Evolutionary conservation across 2,113 vertebrate genomes (phyloP), one percentile per base, ranked within the genome.

Genomic region (Oxyruncus cristatus): DNA sequence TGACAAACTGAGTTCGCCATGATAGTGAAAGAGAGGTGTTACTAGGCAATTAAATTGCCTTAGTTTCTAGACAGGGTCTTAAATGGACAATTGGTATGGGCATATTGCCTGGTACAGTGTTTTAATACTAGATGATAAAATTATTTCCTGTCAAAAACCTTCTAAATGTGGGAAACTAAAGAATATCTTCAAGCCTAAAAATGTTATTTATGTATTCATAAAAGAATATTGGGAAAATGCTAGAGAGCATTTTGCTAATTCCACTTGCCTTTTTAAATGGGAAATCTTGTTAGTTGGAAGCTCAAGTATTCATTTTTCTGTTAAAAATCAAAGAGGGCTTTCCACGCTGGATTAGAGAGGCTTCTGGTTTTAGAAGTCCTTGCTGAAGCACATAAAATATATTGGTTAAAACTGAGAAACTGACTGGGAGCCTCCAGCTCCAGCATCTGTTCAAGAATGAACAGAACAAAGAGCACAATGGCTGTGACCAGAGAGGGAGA

Each of bases 331-430:
- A 85, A 88, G 72, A 77, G 32, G 5, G 12, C 46, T 89, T 96
- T 92, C 79, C 65, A 77, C 56, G 42, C 33, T 85, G 63, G 52
- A 78, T 88, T 91, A 65, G 66, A 68, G 82, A 72, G 32, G 15
- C 49, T 92, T 75, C 53, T 93, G 39, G 19, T 47, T 93, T 84
- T 67, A 90, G 72, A 74, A 92, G 35, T 33, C 72, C 47, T 32
- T 56, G 46, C 50, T 5, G 52, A 92, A 88, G 26, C 33, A 30
- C 71, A 61, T 84, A 32, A 68, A 89, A 89, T 56, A 10, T 21
- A 42, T 41, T 91, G 89, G 68, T 75, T 91, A 92, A 86, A 95
- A 91, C 49, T 44, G 83, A 94, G 77, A 61, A 87, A 42, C 35
- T 53, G 55, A 9, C 75, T 83, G 65, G 13, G 37, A 88, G 67